Conservation (phyloP, 2,113 vertebrate genomes). For the Rhodinocichla rosea region DNA sequence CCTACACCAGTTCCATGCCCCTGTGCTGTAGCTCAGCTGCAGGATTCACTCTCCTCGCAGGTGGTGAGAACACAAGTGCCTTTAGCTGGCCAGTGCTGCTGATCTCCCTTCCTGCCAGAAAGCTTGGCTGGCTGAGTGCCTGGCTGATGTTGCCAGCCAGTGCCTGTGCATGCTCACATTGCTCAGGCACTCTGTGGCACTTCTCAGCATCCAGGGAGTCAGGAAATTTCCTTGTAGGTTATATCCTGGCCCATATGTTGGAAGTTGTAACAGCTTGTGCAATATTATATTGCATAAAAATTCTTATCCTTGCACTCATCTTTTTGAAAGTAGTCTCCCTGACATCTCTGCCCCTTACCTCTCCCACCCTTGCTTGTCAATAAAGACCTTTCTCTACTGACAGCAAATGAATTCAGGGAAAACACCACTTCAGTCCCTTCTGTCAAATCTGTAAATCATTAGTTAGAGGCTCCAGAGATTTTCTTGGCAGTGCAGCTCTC, state of each 20-base stretch:
- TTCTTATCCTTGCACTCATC: background rate
- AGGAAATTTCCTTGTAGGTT: background rate
- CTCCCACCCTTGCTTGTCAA: background rate
- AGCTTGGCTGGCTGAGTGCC: background rate
- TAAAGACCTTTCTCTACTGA: background rate
- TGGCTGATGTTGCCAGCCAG: background rate
- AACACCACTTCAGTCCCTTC: background rate
- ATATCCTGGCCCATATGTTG: background rate
- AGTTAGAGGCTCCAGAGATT: background rate
- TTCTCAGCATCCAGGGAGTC: background rate
- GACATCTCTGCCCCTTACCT: fast-evolving
- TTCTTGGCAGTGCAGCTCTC: background rate
- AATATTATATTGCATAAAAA: background rate
- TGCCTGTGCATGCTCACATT: background rate
- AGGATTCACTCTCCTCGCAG: background rate
- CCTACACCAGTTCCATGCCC: background rate
- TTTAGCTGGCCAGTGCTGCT: background rate
- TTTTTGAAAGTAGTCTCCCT: background rate
- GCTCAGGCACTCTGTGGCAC: background rate
- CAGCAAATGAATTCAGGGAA: background rate
- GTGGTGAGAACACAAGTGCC: background rate
- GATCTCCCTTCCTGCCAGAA: background rate
- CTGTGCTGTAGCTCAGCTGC: background rate
- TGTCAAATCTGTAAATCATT: background rate
- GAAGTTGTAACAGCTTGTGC: background rate